These are phyloP conservation scores for Cottus gobio DNA, from an alignment of 2,113 vertebrate genomes.

Conservation along the genomic window DNA sequence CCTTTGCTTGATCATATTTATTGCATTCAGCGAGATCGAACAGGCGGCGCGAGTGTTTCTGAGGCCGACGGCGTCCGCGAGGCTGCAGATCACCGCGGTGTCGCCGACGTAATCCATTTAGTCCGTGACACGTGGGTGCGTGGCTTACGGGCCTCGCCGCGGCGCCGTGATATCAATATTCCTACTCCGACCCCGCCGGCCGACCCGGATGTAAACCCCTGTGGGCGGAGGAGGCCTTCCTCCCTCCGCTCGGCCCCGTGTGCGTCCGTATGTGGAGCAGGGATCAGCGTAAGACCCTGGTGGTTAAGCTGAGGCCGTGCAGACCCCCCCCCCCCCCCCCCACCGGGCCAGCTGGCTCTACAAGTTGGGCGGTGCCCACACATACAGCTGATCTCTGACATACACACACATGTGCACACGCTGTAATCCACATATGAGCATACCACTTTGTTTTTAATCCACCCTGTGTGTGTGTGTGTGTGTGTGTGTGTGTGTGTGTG, in stretches of 20 bases:
- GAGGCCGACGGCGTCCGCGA: slow-evolving; percentile 55
- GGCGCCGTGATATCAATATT: slow-evolving; percentile 42
- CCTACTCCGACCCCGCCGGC: slow-evolving; percentile 24
- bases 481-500: slow-evolving; percentile 1
- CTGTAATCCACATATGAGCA: slow-evolving; percentile 75
- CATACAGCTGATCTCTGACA: slow-evolving; percentile 59
- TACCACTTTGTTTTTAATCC: slow-evolving; percentile 75
- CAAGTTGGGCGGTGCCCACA: slow-evolving; percentile 52
- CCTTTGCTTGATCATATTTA: slow-evolving; percentile 37
- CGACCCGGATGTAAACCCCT: slow-evolving; percentile 32
- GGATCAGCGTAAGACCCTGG: slow-evolving; percentile 77
- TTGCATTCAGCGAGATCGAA: no score
- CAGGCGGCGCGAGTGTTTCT: slow-evolving; percentile 55
- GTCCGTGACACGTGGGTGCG: slow-evolving; percentile 10
- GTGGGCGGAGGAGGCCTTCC: neutral
- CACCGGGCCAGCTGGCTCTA: slow-evolving; percentile 71
- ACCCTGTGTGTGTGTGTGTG: neutral
- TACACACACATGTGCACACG: slow-evolving; percentile 48
- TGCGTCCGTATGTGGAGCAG: slow-evolving; percentile 57
- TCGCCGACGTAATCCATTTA: slow-evolving; percentile 65
- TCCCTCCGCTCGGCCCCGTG: neutral
- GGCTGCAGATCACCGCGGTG: slow-evolving; percentile 59
- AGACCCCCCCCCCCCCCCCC: slow-evolving; percentile 43
- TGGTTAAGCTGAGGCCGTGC: slow-evolving; percentile 71
- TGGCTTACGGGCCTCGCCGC: slow-evolving; percentile 16